Evolutionary conservation across 2,797 vertebrate species (phyloP).

Genomic region (Schizopygopsis malacanthus): DNA sequence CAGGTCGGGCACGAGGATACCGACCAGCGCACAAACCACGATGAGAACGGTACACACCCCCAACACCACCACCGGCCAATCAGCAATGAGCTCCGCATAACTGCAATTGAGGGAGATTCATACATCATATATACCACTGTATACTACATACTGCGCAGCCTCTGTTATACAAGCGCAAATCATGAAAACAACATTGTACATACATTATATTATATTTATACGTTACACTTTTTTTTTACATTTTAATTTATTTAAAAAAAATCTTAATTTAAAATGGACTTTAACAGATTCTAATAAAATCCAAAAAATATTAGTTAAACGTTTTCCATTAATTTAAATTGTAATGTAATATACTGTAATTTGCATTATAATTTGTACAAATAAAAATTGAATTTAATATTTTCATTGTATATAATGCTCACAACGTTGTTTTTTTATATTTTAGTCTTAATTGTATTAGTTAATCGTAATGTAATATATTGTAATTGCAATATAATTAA

Average conservation of each 20-base stretch:
- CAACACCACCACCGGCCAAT: conserved; percentile 97
- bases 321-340: no score
- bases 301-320: no score
- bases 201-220: neutral
- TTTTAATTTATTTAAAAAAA: neutral
- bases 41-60: conserved; percentile 96
- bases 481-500: neutral
- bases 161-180: neutral
- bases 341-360: no score
- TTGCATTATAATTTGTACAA: no score
- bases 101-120: conserved; percentile 68
- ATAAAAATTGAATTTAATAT: no score
- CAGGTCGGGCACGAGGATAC: conserved; percentile 92
- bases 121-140: neutral
- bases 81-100: conserved; percentile 94
- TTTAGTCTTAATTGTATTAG: no score
- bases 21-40: conserved; percentile 92
- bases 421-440: no score
- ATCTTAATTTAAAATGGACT: no score
- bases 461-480: neutral
- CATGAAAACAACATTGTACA: neutral
- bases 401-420: no score
- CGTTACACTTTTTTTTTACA: no score
- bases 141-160: neutral
- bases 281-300: no score